Base-by-base conservation (phyloP, 2,113 vertebrate species). In the Aspidoscelis tigris region DNA sequence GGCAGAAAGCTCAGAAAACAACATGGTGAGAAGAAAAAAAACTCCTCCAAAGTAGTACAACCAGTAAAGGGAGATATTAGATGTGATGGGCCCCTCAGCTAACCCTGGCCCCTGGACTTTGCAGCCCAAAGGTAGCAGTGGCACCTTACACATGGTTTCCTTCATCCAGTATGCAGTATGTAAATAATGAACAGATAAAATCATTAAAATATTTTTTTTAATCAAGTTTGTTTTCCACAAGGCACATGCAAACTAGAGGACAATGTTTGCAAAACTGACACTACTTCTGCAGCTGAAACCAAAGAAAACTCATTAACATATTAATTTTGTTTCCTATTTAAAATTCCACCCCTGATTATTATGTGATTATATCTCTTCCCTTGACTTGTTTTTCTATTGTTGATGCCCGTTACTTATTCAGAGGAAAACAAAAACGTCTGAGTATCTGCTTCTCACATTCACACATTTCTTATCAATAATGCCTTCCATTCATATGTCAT, bases 301-400 rank as follows among this genome's bases (percentile, higher is more conserved):
- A 92, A 92, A 92, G 91, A 89, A 94, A 94, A 87, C 88, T 93
- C 93, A 95, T 95, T 95, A 93, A 91, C 93, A 95, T 96, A 87
- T 91, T 95, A 96, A 96, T 94, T 91, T 95, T 89, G 86, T 76
- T 81, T 83, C 89, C 93, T 94, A 90, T 92, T 96, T 95, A 95
- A 94, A 95, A 95, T 96, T 95, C 94, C 82, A 95, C 90, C 65
- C 93, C 93, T 92, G 92, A 95, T 96, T 94, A 94, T 93, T 93
- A 91, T 94, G 93, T 94, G 94, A 95, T 95, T 96, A 95, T 94
- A 92, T 93, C 93, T 92, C 92, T 94, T 92, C 88, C 94, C 90
- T 91, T 92, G 92, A 94, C 6, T 66, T 89, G 90, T 88, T 89
- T 93, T 93, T 93, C 83, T 91, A 93, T 91, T 50, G 47, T 50